These are phyloP conservation scores for Plestiodon gilberti DNA, from an alignment of 2,113 vertebrate species.

Conservation along the genomic window DNA sequence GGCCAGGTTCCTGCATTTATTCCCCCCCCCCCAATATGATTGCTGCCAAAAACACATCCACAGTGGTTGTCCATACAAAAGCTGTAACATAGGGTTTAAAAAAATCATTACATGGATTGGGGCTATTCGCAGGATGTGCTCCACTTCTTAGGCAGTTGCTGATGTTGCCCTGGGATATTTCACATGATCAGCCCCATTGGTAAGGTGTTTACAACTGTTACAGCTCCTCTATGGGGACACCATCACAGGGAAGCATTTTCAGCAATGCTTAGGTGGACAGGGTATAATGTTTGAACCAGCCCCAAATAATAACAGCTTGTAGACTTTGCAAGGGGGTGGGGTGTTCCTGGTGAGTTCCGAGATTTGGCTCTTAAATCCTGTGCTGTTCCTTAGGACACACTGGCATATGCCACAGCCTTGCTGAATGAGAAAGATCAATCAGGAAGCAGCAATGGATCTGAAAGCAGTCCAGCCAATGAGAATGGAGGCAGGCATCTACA, in stretches of 20 bases:
- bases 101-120: neutral
- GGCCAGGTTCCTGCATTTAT: too few relatives aligned
- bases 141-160: neutral
- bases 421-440: constrained; percentile 98
- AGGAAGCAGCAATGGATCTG: constrained; percentile 97
- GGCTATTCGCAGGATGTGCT: neutral
- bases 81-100: neutral
- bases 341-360: neutral
- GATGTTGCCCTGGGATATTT: neutral
- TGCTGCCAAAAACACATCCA: neutral
- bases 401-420: constrained; percentile 96
- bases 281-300: neutral
- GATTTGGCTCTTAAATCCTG: neutral
- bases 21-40: too few relatives aligned
- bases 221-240: neutral
- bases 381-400: constrained; percentile 83
- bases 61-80: neutral
- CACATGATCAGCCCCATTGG: neutral
- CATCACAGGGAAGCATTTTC: neutral
- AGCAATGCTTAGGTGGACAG: neutral
- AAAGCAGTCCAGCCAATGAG: constrained; percentile 95
- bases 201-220: neutral
- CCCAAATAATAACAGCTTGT: neutral
- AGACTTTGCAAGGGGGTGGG: neutral
- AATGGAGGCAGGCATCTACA: constrained; percentile 90